Base-by-base conservation (phyloP, 30 jellyfish, hydroid and myxozoan species). In the Hydra vulgaris region DNA sequence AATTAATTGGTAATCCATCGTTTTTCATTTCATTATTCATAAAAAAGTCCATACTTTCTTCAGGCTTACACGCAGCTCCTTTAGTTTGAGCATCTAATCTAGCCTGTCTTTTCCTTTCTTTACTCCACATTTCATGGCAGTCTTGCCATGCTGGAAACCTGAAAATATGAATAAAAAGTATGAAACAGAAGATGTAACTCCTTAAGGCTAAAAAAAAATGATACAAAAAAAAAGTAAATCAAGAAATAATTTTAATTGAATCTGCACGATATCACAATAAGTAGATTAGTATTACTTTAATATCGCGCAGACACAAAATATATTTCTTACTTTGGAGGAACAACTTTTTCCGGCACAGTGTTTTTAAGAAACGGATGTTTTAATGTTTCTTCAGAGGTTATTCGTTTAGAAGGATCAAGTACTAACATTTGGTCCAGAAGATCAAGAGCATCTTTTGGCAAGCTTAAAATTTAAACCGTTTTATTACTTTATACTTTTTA, bases 91-190 rank as follows among this genome's bases (percentile, higher is more conserved):
- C 90, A 66, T 79, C 80, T 79, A 81, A 88, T 19, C 98, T 95
- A 19, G 94, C 96, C 74, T 82, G 87, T 72, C 95, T 87, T 72
- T 86, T 86, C 70, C 94, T 56, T 72, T 94, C 96, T 72, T 94
- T 94, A 61, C 95, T 89, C 96, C 96, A 88, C 99, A 94, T 88
- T 73, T 94, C 99, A 72, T 94, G 99, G 74, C 96, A 94, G 78
- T 94, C 96, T 83, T 94, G 96, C 83, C 88, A 88, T 16, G 85
- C 96, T 0, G 99, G 99, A 52, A 94, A 83, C 74, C 99, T 94
- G 27, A 19, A 54, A 81, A 70, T 70, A 18, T 18, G 76, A n/a
- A 24, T 55, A n/a, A n/a, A 56, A 56, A 56, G 71, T 56, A 15
- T 56, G n/a, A 15, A 56, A 56, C 17, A 56, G 71, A 56, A 56